phyloP scores from a whole-genome alignment of 2,113 vertebrate species.

The Galbula dea region DNA sequence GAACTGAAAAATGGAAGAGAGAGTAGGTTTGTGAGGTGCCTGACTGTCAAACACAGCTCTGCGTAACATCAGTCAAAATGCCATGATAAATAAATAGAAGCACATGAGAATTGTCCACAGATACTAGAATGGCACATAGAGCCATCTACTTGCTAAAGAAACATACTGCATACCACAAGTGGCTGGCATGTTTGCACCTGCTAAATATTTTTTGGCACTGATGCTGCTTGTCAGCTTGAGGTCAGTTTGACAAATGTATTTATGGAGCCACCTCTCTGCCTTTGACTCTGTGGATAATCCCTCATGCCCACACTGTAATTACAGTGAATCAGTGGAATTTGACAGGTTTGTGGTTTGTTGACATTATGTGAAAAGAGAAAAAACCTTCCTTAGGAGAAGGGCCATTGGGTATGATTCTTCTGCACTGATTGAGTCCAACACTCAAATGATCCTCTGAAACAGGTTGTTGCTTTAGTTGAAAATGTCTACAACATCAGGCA shows the following conservation, averaged over 20 bases:
- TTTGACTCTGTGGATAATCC: not conserved
- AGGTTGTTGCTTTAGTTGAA: not conserved
- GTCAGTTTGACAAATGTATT: conserved; percentile 30
- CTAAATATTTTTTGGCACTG: conserved; percentile 50
- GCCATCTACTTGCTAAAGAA: conserved; percentile 25
- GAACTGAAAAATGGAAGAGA: not conserved
- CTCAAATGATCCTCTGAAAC: not conserved
- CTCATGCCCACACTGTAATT: not conserved
- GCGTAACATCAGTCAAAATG: not conserved
- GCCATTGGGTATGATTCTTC: not conserved
- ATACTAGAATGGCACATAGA: not conserved
- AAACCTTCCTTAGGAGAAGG: not conserved
- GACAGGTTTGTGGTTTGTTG: not conserved
- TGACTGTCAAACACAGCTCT: not conserved
- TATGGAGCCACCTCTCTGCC: not conserved
- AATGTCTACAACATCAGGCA: not conserved
- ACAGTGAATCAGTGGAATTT: not conserved
- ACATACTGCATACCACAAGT: conserved; percentile 1
- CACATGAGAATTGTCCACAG: not conserved
- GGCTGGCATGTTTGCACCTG: conserved; percentile 50
- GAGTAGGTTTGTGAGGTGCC: not conserved
- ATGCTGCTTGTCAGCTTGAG: conserved; percentile 9
- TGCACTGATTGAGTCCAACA: not conserved
- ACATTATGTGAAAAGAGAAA: not conserved
- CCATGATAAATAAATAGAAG: conserved; percentile 16